phyloP scores from a whole-genome alignment of 2,888 invertebrate species.

The Hirtodrosophila trivittata region DNA sequence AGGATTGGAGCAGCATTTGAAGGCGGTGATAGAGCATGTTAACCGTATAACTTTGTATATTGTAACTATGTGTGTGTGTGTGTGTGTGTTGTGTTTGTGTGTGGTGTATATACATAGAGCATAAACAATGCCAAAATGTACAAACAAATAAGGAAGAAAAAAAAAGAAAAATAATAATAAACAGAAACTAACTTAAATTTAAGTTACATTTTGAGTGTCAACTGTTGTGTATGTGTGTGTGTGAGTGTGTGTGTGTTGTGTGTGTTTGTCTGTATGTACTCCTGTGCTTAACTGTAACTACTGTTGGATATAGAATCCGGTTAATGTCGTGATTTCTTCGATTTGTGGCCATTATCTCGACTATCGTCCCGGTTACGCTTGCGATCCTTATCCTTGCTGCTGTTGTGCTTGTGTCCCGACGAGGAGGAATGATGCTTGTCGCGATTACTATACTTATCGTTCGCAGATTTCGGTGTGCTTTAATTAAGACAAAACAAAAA shows the following conservation, averaged over 20 bases:
- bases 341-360: conserved; percentile 87
- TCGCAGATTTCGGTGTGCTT: conserved; percentile 80
- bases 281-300: conserved; percentile 20
- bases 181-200: conserved; percentile 36
- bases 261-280: background rate
- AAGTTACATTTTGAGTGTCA: conserved; percentile 28
- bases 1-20: conserved; percentile 8
- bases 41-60: background rate
- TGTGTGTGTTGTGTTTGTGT: conserved; percentile 10
- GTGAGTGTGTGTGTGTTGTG: conserved; percentile 18
- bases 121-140: conserved; percentile 41
- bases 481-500: conserved; percentile 18
- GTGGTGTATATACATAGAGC: conserved; percentile 26
- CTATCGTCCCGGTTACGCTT: conserved; percentile 92
- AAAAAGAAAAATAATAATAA: too few species aligned
- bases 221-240: conserved; percentile 18
- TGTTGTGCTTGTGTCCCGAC: conserved; percentile 80
- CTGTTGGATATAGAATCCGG: conserved; percentile 9
- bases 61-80: background rate
- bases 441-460: conserved; percentile 82
- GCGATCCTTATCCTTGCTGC: conserved; percentile 84
- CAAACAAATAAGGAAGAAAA: conserved; percentile 31
- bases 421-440: conserved; percentile 82
- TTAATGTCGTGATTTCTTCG: conserved; percentile 87
- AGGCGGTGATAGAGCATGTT: conserved; percentile 21